A percentile compares a stretch with the other conserved stretches of the same genome.
Evolutionary conservation across 2,888 invertebrate genomes (phyloP).

Genomic region (Pyrgus malvae): DNA sequence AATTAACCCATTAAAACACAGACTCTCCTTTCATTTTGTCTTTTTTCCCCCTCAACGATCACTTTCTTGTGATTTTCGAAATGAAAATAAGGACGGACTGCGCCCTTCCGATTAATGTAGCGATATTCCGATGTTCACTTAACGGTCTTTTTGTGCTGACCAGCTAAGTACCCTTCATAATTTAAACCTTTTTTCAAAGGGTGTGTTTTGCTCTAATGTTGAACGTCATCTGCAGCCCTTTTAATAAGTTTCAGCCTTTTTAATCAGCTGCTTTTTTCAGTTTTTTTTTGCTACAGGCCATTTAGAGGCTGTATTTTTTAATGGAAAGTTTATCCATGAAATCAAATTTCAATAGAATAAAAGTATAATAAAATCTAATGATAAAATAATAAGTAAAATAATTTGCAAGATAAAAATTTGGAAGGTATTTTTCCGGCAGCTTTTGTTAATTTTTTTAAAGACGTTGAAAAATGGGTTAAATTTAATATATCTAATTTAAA

Average conservation of each 20-base stretch:
- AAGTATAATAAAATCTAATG: no score
- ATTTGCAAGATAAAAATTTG: no score
- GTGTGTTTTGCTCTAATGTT: neutral
- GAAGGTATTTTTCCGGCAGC: no score
- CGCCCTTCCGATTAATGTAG: slow-evolving; percentile 26
- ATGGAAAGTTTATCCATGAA: no score
- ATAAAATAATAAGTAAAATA: no score
- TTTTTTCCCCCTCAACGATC: slow-evolving; percentile 64
- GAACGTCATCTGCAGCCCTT: neutral
- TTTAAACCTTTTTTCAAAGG: slow-evolving; percentile 4
- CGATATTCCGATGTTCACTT: slow-evolving; percentile 18
- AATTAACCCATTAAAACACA: slow-evolving; percentile 81
- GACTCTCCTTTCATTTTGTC: slow-evolving; percentile 72
- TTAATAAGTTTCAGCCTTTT: neutral
- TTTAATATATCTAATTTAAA: no score
- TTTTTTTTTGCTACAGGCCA: no score
- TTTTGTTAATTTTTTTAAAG: no score
- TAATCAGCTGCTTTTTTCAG: neutral
- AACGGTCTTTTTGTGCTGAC: slow-evolving; percentile 1
- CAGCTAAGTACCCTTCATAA: slow-evolving; percentile 9
- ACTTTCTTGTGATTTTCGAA: slow-evolving; percentile 72
- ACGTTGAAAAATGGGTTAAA: no score
- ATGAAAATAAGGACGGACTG: slow-evolving; percentile 48
- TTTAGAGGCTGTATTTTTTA: no score
- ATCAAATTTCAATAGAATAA: no score